Base-by-base conservation (phyloP, 2,888 invertebrate genomes). In the Aphodius sticticus region DNA sequence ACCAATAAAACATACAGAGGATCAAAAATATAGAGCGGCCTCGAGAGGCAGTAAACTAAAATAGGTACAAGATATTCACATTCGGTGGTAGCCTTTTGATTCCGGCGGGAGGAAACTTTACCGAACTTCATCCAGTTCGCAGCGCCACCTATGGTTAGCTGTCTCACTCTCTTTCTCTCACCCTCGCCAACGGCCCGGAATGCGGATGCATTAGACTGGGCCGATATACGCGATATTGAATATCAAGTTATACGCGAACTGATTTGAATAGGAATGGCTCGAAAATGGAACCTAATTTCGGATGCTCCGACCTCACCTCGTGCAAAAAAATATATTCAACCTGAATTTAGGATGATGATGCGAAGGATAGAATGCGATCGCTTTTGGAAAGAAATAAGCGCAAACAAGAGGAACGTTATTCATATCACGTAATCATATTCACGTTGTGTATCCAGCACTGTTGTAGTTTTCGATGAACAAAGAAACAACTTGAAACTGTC, bases 1-100 rank as follows among this genome's bases (percentile, higher is more conserved):
- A 77, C 86, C 87, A 86, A 87, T 88, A 88, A 88, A 88, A 87
- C 87, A 86, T 86, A 85, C 84, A 85, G 84, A 85, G 85, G 85
- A 86, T 86, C 86, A 86, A 85, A 86, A 87, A 87, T 87, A 87
- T 86, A 86, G 86, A 84, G 6, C 74, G 36, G 85, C 84, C 82
- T 85, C 84, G 84, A 85, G 84, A 83, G 84, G 84, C 86, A 84
- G 86, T 87, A 87, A 87, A 87, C 86, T 86, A 86, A 87, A 87
- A 87, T 87, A 86, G 86, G 85, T 86, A 85, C 84, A 83, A 82
- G 84, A 85, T 85, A 86, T 85, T 85, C 84, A 82, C 85, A 84
- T 87, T 85, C 85, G 82, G 81, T 86, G 86, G 85, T 85, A 84
- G 84, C 84, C 37, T 82, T 84, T 84, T 83, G 85, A 86, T 86